Evolutionary conservation across 2,113 vertebrate genomes (phyloP), one percentile per base, ranked within the genome.

Genomic region (Malaclemys terrapin): DNA sequence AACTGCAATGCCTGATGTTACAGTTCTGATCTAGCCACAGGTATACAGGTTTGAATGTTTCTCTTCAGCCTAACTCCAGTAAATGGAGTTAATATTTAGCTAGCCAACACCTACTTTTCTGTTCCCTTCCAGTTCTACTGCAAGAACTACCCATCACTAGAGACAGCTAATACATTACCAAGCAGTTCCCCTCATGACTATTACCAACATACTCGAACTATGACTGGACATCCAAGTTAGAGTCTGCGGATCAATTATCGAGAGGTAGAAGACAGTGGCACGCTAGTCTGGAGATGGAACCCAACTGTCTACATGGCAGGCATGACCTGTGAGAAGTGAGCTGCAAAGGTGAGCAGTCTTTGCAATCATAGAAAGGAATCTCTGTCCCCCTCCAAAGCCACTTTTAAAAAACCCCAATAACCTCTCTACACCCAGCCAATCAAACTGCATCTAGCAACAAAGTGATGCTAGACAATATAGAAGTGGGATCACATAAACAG

Each of bases 171-270:
- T 35, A 69, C 31, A n/a, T 10, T 69, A 69, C 22, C 78, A 96
- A 96, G 79, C 80, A 86, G 29, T 82, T 92, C 19, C 72, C 42
- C 45, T 69, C 52, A 89, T 57, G 4, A 80, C 52, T 57, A 93
- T 84, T 93, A 53, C 85, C 53, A 56, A 94, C 95, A 91, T 16
- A 81, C 49, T 84, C 75, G n/a, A 93, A 59, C 69, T 78, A 89
- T 80, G 93, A 84, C 85, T 72, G 49, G 10, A 76, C 83, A 84
- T 82, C 87, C 45, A 76, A 80, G 81, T 29, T 7, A 47, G 62
- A 82, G 35, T 14, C 52, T 80, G 89, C 50, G 27, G 93, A 42
- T 86, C 88, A 80, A 82, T 65, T 89, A 88, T 87, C 45, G 80
- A 80, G 45, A 84, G 31, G 76, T 1, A 85, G 52, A 89, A 89